phyloP scores from a whole-genome alignment of 2,113 vertebrate genomes.

The Oncorhynchus tshawytscha region DNA sequence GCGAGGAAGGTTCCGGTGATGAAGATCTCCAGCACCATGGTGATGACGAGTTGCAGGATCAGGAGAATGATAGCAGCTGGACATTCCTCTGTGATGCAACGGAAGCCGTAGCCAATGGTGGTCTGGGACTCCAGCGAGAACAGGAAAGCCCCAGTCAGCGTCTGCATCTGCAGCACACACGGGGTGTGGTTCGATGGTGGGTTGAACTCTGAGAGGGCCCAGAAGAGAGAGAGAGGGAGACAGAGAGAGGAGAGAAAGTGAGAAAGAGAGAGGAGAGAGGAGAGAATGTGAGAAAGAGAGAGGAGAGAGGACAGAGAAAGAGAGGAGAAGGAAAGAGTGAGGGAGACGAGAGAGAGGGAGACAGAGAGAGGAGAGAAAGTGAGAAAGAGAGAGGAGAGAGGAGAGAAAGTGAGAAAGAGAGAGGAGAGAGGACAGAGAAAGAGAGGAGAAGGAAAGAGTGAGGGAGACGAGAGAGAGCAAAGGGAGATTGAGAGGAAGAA shows the following conservation, averaged over 20 bases:
- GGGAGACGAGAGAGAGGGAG: background rate
- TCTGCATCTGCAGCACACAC: constrained; percentile 95
- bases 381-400: too few relatives aligned
- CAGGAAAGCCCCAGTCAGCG: constrained; percentile 90
- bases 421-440: too few relatives aligned
- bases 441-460: background rate
- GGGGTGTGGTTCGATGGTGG: constrained; percentile 92
- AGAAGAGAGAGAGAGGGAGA: background rate
- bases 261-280: background rate
- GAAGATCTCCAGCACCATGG: constrained; percentile 97
- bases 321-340: background rate
- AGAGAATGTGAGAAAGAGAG: too few relatives aligned
- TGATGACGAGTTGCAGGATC: constrained; percentile 91
- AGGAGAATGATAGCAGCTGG: constrained; percentile 90
- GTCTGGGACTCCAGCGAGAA: constrained; percentile 97
- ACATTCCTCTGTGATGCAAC: constrained; percentile 95
- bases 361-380: background rate
- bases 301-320: too few relatives aligned
- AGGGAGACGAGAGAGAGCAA: background rate
- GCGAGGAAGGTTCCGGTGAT: constrained; percentile 96
- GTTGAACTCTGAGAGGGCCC: constrained; percentile 67
- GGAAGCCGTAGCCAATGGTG: constrained; percentile 95
- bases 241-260: background rate
- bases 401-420: background rate
- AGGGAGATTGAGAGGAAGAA: background rate